Percentiles rank a stretch among this genome's conserved stretches.
Conservation (phyloP, 1,140 invertebrate genomes). For the Pseudoatta argentina region DNA sequence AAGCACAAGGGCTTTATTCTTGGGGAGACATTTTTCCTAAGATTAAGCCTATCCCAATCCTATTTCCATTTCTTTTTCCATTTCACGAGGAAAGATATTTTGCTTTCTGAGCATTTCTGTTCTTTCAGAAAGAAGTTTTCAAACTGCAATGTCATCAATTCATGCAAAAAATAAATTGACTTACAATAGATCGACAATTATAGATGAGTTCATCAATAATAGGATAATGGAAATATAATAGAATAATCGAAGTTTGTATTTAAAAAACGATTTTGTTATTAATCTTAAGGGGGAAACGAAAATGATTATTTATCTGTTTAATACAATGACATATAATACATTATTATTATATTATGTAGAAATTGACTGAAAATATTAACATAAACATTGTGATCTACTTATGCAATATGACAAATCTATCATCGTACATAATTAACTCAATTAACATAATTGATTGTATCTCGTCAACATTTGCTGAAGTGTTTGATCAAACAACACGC, state of each 20-base stretch:
- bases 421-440: slow-evolving; percentile 33
- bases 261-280: not conserved
- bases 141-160: slow-evolving; percentile 27
- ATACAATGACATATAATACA: slow-evolving; percentile 17
- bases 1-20: slow-evolving; percentile 14
- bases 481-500: slow-evolving; percentile 10
- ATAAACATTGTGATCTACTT: not conserved
- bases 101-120: slow-evolving; percentile 50
- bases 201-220: not conserved
- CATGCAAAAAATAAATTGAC: slow-evolving; percentile 12
- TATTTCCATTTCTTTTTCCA: slow-evolving; percentile 19
- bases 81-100: slow-evolving; percentile 5
- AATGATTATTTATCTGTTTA: not conserved
- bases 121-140: slow-evolving; percentile 3
- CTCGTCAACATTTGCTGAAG: slow-evolving; percentile 35
- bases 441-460: slow-evolving; percentile 46
- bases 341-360: slow-evolving; percentile 25
- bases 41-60: slow-evolving; percentile 35
- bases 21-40: slow-evolving; percentile 9
- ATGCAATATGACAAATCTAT: slow-evolving; percentile 13
- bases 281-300: not conserved
- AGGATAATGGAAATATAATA: not conserved
- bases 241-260: too few species aligned
- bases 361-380: slow-evolving; percentile 30
- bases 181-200: slow-evolving; percentile 4